phyloP scores from a whole-genome alignment of 2,888 invertebrate species.

The Campoplex capitator region DNA sequence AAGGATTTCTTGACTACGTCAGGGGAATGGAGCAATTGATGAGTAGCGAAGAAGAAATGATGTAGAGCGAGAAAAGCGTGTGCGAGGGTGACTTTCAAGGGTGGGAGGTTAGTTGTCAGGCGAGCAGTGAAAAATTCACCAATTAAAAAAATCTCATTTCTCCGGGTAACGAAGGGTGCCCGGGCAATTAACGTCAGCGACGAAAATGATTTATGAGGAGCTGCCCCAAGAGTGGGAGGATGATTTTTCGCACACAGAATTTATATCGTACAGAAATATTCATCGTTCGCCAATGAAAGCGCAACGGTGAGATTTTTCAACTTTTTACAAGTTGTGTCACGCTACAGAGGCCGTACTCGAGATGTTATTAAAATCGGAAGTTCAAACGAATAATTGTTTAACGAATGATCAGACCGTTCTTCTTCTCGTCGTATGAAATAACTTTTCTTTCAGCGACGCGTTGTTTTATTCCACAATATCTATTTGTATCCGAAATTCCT shows the following conservation, averaged over 20 bases:
- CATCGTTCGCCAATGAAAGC: not conserved
- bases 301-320: not conserved
- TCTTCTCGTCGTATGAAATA: no score
- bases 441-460: no score
- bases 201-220: constrained; percentile 82
- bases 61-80: constrained; percentile 35
- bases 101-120: constrained; percentile 73
- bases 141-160: constrained; percentile 84
- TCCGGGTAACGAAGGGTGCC: constrained; percentile 82
- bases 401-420: no score
- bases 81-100: constrained; percentile 21
- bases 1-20: constrained; percentile 23
- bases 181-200: constrained; percentile 82
- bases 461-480: no score
- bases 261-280: constrained; percentile 10
- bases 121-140: constrained; percentile 82
- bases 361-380: no score
- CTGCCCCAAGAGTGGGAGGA: constrained; percentile 18
- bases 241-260: constrained; percentile 51
- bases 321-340: constrained; percentile 36
- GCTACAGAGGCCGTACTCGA: constrained; percentile 70
- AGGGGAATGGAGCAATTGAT: constrained; percentile 52
- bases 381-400: no score
- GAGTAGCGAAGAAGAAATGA: constrained; percentile 50
- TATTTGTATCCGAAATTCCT: no score